phyloP scores from a whole-genome alignment of 2,113 vertebrate genomes.

The Zosterops pallidus region DNA sequence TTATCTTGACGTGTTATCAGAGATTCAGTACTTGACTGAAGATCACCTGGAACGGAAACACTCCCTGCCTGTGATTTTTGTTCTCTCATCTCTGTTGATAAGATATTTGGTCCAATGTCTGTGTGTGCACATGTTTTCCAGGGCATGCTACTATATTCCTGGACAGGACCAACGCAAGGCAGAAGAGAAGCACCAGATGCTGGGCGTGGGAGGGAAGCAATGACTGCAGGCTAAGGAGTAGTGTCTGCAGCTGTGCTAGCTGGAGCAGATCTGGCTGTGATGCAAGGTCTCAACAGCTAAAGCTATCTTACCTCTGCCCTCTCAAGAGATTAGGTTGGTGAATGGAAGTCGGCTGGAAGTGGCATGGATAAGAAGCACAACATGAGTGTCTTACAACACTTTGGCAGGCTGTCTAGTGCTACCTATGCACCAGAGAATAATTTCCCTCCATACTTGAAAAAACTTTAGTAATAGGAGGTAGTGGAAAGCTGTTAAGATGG shows the following conservation, averaged over 20 bases:
- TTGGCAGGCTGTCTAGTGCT: not conserved
- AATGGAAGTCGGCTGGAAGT: not conserved
- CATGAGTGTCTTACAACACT: not conserved
- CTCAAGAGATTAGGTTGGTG: not conserved
- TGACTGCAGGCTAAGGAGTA: not conserved
- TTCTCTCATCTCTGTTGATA: not conserved
- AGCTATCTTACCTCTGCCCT: not conserved
- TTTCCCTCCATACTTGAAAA: not conserved
- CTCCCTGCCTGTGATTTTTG: not conserved
- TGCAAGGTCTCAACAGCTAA: not conserved
- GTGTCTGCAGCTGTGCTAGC: not conserved
- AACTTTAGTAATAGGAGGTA: not conserved
- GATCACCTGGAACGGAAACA: not conserved
- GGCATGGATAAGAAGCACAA: not conserved
- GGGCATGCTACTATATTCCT: not conserved
- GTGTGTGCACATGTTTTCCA: not conserved
- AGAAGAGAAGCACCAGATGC: not conserved
- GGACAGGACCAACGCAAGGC: not conserved
- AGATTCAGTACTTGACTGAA: not conserved
- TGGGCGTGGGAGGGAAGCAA: not conserved
- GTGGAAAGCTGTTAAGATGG: not conserved
- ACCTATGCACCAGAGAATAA: not conserved
- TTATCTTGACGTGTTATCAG: not conserved
- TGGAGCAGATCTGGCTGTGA: not conserved
- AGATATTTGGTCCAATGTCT: slow-evolving; percentile 27